Evolutionary conservation across 2,888 invertebrate species (phyloP).

Genomic region (Netelia virgata): DNA sequence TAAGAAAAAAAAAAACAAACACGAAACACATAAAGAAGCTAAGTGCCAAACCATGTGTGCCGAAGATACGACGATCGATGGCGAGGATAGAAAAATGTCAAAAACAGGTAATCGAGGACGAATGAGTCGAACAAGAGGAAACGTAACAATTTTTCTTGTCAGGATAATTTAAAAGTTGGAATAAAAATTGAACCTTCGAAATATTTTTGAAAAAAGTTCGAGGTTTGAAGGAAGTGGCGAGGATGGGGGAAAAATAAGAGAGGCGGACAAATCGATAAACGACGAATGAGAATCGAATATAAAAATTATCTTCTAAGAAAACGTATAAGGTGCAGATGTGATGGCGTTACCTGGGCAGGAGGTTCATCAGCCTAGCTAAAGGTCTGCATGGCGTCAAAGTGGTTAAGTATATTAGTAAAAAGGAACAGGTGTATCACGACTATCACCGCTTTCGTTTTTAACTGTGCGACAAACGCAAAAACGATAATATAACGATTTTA

Average conservation of each 20-base stretch:
- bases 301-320: slow-evolving; percentile 74
- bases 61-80: slow-evolving; percentile 54
- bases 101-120: background rate
- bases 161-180: slow-evolving; percentile 43
- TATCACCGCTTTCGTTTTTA: slow-evolving; percentile 57
- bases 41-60: slow-evolving; percentile 67
- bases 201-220: slow-evolving; percentile 32
- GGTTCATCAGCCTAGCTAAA: slow-evolving; percentile 96
- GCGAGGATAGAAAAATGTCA: slow-evolving; percentile 11
- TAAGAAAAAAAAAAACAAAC: slow-evolving; percentile 26
- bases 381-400: slow-evolving; percentile 88
- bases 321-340: slow-evolving; percentile 83
- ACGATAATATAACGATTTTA: slow-evolving; percentile 52
- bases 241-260: slow-evolving; percentile 19
- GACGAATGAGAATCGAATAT: slow-evolving; percentile 65
- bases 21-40: slow-evolving; percentile 64
- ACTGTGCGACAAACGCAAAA: slow-evolving; percentile 69
- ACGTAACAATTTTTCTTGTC: slow-evolving; percentile 57
- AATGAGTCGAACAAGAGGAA: background rate
- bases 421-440: slow-evolving; percentile 79
- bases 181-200: background rate
- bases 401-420: slow-evolving; percentile 83
- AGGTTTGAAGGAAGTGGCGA: slow-evolving; percentile 15
- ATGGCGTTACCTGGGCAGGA: slow-evolving; percentile 94
- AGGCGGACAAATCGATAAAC: slow-evolving; percentile 30